Conservation (phyloP, 2,797 vertebrate genomes). For the Morelia viridis region DNA sequence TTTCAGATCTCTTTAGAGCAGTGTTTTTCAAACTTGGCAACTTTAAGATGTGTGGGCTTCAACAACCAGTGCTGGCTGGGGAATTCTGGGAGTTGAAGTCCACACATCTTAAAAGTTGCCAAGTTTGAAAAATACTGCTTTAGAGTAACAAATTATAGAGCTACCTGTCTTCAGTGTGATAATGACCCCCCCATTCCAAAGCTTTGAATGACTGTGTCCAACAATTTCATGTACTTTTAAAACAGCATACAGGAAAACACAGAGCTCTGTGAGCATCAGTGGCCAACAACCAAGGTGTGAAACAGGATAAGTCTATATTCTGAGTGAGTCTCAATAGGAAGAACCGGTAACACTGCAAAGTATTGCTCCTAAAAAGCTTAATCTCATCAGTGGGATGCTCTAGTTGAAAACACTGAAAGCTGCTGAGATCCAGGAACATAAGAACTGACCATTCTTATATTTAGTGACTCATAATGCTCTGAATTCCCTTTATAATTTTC, state of each 20-base stretch:
- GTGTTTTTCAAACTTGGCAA: background rate
- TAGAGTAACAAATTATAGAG: background rate
- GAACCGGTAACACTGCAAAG: background rate
- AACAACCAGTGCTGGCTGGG: background rate
- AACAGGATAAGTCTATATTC: background rate
- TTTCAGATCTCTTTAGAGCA: background rate
- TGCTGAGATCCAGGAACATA: background rate
- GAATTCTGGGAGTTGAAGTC: background rate
- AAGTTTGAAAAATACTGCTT: background rate
- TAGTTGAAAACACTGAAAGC: background rate
- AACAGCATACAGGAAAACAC: background rate
- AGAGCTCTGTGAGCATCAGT: background rate
- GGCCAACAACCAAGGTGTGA: background rate
- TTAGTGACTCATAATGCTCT: background rate
- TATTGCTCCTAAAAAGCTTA: background rate
- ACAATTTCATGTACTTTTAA: background rate
- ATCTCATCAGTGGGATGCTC: background rate
- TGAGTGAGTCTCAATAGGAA: background rate
- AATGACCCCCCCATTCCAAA: background rate
- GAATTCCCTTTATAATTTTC: background rate
- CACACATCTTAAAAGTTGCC: background rate
- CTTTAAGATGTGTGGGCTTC: too few relatives aligned
- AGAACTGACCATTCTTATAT: background rate
- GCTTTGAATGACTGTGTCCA: background rate
- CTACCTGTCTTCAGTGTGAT: background rate